Evolutionary conservation across 2,113 vertebrate species (phyloP), one percentile per base, ranked within the genome.

Genomic region (Sakesphorus luctuosus): DNA sequence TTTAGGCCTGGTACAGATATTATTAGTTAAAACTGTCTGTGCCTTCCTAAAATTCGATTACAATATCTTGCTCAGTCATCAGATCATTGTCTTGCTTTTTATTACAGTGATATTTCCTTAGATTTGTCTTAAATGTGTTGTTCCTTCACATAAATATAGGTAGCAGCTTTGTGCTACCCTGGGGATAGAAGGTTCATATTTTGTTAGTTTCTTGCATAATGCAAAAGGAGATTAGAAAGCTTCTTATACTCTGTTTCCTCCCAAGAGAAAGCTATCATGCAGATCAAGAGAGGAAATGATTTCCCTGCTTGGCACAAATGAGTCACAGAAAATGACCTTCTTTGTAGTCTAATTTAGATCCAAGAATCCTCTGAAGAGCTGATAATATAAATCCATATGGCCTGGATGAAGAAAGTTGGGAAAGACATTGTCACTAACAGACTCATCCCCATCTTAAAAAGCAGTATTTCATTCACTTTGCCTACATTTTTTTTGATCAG

Each of bases 301-400:
- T 95, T 97, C 91, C 91, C 93, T 96, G 93, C 91, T 84, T 83
- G 96, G 96, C 86, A 97, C 87, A 96, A 96, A 94, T 97, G 96
- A 97, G 96, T 97, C 97, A 97, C 84, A 87, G 94, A 96, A 97
- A 97, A 97, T 93, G 93, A 96, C 95, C 93, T 95, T 94, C 88
- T 95, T 96, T 91, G 84, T 96, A 93, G 93, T 94, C 87, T 96
- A 97, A 97, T 97, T 97, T 97, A 96, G 95, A 94, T 87, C 94
- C 86, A 82, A 93, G 92, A 95, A 96, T 94, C 88, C 95, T 96
- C 90, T 94, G 93, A 69, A 96, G 87, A 93, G 69, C 66, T 93
- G 92, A 62, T 93, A 84, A 89, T 78, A 62, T 59, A 84, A 93
- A 84, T 78, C 82, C 93, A 91, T 92, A 88, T 74, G 76, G 69